Percentiles rank a stretch among this genome's conserved stretches.
Conservation (phyloP, 53 echinoderm and acorn worm genomes). For the Luidia sarsii region DNA sequence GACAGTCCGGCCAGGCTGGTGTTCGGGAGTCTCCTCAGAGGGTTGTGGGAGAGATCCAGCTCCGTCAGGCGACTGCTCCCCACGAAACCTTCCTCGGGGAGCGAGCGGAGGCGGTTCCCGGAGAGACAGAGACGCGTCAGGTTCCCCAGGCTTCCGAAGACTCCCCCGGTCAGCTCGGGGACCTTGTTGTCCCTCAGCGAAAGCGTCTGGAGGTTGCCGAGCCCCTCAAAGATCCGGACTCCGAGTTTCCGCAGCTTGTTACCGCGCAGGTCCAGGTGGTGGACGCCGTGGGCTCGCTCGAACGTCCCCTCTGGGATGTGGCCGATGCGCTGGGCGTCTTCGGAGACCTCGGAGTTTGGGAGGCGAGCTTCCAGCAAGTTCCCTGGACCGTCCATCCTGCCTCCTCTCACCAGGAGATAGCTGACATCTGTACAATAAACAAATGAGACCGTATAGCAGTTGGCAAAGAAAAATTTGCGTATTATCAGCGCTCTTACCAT, state of each 20-base stretch:
- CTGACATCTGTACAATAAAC: constrained; percentile 51
- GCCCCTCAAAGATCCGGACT: constrained; percentile 26
- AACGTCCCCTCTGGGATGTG: too few relatives aligned
- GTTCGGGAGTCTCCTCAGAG: constrained; percentile 33
- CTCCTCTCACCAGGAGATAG: constrained; percentile 64
- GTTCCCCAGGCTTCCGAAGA: constrained; percentile 7
- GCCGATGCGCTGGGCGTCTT: too few relatives aligned
- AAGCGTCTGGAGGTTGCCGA: constrained; percentile 39
- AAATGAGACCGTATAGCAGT: too few relatives aligned
- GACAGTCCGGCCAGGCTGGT: constrained; percentile 28
- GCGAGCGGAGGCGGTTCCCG: constrained; percentile 54
- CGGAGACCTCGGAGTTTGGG: background rate
- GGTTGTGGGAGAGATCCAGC: constrained; percentile 59
- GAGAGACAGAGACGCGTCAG: constrained; percentile 43
- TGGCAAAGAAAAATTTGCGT: too few relatives aligned
- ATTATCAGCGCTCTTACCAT: too few relatives aligned
- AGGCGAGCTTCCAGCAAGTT: background rate
- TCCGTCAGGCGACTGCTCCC: constrained; percentile 25
- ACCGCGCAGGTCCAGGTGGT: constrained; percentile 67
- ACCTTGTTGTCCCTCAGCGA: constrained; percentile 59
- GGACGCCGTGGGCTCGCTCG: constrained; percentile 21
- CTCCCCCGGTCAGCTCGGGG: constrained; percentile 23
- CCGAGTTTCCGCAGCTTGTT: constrained; percentile 55
- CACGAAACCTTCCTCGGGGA: constrained; percentile 29
- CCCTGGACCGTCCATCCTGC: too few relatives aligned